A percentile compares a stretch with the other conserved stretches of the same genome.
These are phyloP conservation scores for Andrena minutula DNA, from an alignment of 2,888 invertebrate species.

Conservation along the genomic window DNA sequence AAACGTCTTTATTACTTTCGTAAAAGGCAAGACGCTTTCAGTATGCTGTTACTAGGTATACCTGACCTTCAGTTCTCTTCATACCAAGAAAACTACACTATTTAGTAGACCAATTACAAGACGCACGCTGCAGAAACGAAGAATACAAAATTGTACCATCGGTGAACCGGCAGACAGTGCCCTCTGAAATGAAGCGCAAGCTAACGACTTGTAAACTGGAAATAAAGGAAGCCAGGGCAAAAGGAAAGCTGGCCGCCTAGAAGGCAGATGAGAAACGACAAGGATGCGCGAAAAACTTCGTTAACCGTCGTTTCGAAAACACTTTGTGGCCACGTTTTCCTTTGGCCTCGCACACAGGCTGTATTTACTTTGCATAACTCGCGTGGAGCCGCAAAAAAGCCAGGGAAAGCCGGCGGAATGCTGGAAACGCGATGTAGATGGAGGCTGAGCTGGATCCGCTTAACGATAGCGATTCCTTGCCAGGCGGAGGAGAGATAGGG, in stretches of 20 bases:
- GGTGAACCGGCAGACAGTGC: background rate
- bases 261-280: background rate
- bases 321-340: conserved; percentile 13
- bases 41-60: too few relatives aligned
- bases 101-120: too few relatives aligned
- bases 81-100: too few relatives aligned
- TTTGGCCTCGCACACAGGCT: conserved; percentile 27
- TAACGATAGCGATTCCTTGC: conserved; percentile 21
- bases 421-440: conserved; percentile 49
- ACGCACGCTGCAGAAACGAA: too few relatives aligned
- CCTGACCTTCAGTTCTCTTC: too few relatives aligned
- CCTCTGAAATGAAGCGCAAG: background rate
- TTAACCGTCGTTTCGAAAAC: conserved; percentile 25
- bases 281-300: conserved; percentile 13
- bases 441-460: conserved; percentile 22
- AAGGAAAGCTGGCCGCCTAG: background rate
- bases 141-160: background rate
- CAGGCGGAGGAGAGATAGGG: background rate
- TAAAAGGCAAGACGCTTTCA: too few relatives aligned
- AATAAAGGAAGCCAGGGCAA: conserved; percentile 2
- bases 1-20: too few relatives aligned
- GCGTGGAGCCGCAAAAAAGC: conserved; percentile 26
- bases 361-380: conserved; percentile 46
- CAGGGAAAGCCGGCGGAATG: conserved; percentile 17
- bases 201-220: background rate